Base-by-base conservation (phyloP, 92 coral and sea anemone genomes). In the Actinostola sp. region DNA sequence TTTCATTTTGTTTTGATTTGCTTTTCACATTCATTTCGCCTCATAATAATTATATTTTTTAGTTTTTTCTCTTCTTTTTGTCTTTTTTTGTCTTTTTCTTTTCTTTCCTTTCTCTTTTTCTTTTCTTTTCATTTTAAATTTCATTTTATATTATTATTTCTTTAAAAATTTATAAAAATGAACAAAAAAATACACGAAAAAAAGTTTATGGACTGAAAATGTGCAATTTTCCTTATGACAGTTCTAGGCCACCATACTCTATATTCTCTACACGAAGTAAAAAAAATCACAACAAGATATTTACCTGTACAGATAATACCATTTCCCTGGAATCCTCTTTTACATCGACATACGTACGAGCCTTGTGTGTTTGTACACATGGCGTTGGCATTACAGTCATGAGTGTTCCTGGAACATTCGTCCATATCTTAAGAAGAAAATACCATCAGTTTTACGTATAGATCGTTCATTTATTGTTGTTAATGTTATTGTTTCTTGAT, bases 331-430 rank as follows among this genome's bases (percentile, higher is more conserved):
- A 17, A 82, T 61, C 83, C 88, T 13, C 44, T 64, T 14, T 51
- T 70, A 41, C 89, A 72, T 20, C 67, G 70, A 34, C 89, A 85
- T 33, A 41, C 73, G 52, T 66, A 85, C 8, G 86, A 79, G 15
- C 89, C 89, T 0, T 16, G 66, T 16, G 78, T 73, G 67, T 85
- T 85, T 3, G 73, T 79, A 62, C 89, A 85, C 8, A 59, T n/a
- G 26, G 87, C 87, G 52, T 75, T 68, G 12, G 23, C n/a, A 23
- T 48, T 59, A 43, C 82, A 82, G 35, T 61, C 55, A n/a, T 51
- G 25, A 12, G 67, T 36, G 9, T 77, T 77, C 29, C 52, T 57
- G 14, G 63, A 20, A 52, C 89, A 84, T 66, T 84, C 91, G 60
- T 84, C 80, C 10, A 78, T 17, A 72, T 84, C 89, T 84, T 27